Conservation (phyloP, 2,113 vertebrate species). For the Pseudopodoces humilis region DNA sequence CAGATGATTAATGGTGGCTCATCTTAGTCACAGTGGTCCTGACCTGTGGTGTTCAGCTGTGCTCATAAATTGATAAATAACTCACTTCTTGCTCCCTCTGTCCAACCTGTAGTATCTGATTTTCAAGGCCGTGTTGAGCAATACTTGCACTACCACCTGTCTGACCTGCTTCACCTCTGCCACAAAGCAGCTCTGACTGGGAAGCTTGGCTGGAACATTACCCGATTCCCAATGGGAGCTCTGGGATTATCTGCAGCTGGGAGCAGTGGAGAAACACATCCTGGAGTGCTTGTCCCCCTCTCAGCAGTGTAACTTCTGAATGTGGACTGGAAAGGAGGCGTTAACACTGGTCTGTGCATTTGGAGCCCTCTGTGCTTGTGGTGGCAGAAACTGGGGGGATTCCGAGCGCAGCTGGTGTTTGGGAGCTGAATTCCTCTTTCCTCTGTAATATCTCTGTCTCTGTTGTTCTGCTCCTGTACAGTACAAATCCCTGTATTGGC, state of each 20-base stretch:
- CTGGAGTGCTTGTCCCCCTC: background rate
- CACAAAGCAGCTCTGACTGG: background rate
- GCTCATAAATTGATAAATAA: background rate
- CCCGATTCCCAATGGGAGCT: fast-evolving
- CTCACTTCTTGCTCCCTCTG: background rate
- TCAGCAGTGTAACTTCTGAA: background rate
- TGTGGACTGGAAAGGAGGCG: background rate
- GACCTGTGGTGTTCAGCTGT: background rate
- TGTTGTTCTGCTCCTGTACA: background rate
- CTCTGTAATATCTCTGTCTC: background rate
- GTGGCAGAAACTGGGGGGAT: background rate
- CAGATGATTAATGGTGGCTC: background rate
- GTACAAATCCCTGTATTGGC: background rate
- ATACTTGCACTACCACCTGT: background rate
- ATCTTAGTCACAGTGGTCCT: background rate
- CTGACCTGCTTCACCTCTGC: background rate
- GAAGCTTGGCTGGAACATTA: background rate
- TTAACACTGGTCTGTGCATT: fast-evolving
- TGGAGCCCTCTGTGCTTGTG: background rate
- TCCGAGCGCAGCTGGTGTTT: background rate
- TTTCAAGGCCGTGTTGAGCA: background rate
- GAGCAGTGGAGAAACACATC: background rate
- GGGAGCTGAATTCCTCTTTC: background rate
- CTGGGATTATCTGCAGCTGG: background rate
- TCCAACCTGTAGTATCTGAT: background rate